These are phyloP conservation scores for Sinopyrophorus schimmeli DNA, from an alignment of 2,888 invertebrate genomes.

Conservation along the genomic window DNA sequence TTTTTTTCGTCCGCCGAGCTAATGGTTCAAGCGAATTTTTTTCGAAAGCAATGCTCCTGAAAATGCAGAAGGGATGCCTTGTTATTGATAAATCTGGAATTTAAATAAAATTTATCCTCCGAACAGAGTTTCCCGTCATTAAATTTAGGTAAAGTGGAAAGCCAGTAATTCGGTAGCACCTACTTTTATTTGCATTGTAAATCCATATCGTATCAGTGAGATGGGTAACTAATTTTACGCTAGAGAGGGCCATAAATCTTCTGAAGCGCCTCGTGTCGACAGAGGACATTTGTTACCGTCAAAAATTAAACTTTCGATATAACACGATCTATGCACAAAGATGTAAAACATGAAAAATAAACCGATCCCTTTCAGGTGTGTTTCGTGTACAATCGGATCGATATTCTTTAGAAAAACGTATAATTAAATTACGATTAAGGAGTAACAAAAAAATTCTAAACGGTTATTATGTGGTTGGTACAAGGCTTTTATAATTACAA, in stretches of 20 bases:
- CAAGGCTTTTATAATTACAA: no score
- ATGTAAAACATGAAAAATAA: constrained; percentile 24
- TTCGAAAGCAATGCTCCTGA: no score
- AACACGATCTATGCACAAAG: constrained; percentile 26
- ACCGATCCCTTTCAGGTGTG: constrained; percentile 10
- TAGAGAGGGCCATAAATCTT: constrained; percentile 30
- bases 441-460: constrained; percentile 6
- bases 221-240: constrained; percentile 32
- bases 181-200: constrained; percentile 28
- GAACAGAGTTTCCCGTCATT: constrained; percentile 12
- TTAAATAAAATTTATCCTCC: constrained; percentile 16
- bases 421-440: constrained; percentile 23
- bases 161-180: constrained; percentile 15
- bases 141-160: constrained; percentile 17
- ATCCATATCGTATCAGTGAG: constrained; percentile 23
- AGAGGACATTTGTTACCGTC: constrained; percentile 31
- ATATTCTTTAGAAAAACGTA: constrained; percentile 3
- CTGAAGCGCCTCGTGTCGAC: constrained; percentile 27
- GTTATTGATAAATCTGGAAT: no score
- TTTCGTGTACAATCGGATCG: constrained; percentile 5
- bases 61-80: no score
- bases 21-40: no score
- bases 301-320: constrained; percentile 31
- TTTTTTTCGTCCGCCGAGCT: no score
- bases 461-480: neutral